Evolutionary conservation across 2,797 vertebrate genomes (phyloP), one percentile per base, ranked within the genome.

Genomic region (Catamblyrhynchus diadema): DNA sequence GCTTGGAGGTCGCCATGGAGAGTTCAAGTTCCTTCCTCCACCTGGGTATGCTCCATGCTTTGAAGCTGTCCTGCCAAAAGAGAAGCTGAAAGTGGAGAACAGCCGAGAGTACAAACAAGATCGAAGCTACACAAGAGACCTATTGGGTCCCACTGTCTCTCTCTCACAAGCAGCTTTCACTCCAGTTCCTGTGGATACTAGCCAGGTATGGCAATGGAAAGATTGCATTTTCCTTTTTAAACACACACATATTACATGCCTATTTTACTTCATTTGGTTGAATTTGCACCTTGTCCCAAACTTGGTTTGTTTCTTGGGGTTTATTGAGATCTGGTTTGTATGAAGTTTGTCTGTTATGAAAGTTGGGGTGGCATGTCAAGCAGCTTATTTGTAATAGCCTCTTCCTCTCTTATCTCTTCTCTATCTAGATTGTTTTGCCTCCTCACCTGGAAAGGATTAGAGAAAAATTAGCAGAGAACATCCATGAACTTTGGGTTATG

Each of bases 401-500:
- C 14, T 92, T 82, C 51, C 33, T 74, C 4, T 91, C 47, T 93
- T 88, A 14, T 85, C 30, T 92, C 35, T 94, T 86, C 30, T 94
- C 33, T 83, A 35, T 69, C 88, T 90, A 99, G 99, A 98, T 99
- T 64, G 98, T 99, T 83, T 95, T 99, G 93, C 99, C 99, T 51
- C 98, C 99, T 77, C 99, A 99, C 81, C 95, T 99, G 90, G 99
- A 99, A 93, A 98, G 98, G 81, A 99, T 99, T 95, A 97, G 99
- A 96, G 99, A 99, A 97, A 99, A 99, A 81, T 98, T 99, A 79
- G 99, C 99, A 57, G 99, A 99, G 91, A 99, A 99, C 95, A 99
- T 99, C 96, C 99, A 99, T 69, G 99, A 99, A 85, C 98, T 99
- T 80, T 99, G 99, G 99, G 99, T 99, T 93, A 99, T 99, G 99